phyloP scores from a whole-genome alignment of 2,113 vertebrate genomes.

The Polyodon spathula region DNA sequence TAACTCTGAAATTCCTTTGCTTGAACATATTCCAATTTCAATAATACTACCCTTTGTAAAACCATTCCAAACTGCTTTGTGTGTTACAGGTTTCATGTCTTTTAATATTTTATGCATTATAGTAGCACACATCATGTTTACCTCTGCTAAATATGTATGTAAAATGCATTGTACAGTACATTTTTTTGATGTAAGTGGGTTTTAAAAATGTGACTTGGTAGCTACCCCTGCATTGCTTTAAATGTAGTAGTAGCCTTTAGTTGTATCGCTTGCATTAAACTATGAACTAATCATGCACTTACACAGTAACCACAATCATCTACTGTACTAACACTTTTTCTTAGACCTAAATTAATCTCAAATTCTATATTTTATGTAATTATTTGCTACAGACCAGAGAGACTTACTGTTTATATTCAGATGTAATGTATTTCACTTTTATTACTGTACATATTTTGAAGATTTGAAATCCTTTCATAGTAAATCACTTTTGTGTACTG shows the following conservation, averaged over 20 bases:
- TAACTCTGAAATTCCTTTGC: background rate
- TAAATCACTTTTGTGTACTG: too few relatives aligned
- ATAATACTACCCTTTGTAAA: background rate
- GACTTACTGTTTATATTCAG: too few relatives aligned
- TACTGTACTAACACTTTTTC: constrained; percentile 32
- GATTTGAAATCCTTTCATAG: too few relatives aligned
- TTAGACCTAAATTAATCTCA: background rate
- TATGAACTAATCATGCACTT: background rate
- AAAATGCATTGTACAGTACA: too few relatives aligned
- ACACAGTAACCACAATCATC: constrained; percentile 7
- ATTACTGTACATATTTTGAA: too few relatives aligned
- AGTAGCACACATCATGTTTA: too few relatives aligned
- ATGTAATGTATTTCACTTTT: too few relatives aligned
- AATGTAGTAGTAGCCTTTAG: constrained; percentile 7
- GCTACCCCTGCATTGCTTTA: constrained; percentile 14
- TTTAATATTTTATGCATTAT: too few relatives aligned
- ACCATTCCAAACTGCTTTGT: too few relatives aligned
- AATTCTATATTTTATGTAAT: constrained; percentile 11
- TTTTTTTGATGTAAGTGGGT: constrained; percentile 8
- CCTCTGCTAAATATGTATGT: too few relatives aligned
- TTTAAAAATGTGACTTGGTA: constrained; percentile 20
- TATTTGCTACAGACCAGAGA: too few relatives aligned
- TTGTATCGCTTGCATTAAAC: background rate
- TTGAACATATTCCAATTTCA: background rate
- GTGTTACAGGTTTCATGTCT: too few relatives aligned